Evolutionary conservation across 2,888 invertebrate genomes (phyloP), one percentile per base, ranked within the genome.

Genomic region (Hypolimnas misippus): DNA sequence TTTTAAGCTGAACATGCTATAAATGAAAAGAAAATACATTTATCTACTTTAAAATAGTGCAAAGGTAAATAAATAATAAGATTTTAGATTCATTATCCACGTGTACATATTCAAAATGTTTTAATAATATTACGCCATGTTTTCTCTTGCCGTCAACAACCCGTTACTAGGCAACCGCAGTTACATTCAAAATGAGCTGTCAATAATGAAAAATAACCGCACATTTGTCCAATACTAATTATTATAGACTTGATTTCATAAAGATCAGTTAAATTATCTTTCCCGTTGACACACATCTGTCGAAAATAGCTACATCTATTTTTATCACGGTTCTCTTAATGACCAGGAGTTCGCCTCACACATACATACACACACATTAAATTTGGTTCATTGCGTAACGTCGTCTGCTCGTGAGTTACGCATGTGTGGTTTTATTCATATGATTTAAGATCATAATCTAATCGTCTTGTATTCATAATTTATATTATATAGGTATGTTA

Each of bases 261-360:
- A 46, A 56, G 40, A 66, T 56, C 40, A 58, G 61, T 79, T 76
- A 83, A 82, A 84, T 87, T 86, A 83, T 80, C 78, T 76, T 73
- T 72, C 70, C 81, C 81, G 89, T 84, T 89, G 90, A 89, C 91
- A 90, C 84, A 91, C 84, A 87, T 90, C 81, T 81, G 81, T 78
- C 82, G 76, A 79, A 78, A 84, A 87, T 86, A 85, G 83, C 81
- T 75, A 72, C 72, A 61, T 79, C 84, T 90, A 90, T 90, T 90
- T 88, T 77, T 78, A 83, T 81, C 79, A 68, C 76, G 76, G 76
- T 75, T 77, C 82, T 79, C 83, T 78, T 89, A 87, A 89, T 89
- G 87, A 87, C 82, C 78, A 72, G 73, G n/a, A 79, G 76, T 83
- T 82, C 77, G 69, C 76, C 44, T n/a, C n/a, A n/a, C n/a, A 46